Evolutionary conservation across 2,797 vertebrate species (phyloP).

Genomic region (Cyclura pinguis): DNA sequence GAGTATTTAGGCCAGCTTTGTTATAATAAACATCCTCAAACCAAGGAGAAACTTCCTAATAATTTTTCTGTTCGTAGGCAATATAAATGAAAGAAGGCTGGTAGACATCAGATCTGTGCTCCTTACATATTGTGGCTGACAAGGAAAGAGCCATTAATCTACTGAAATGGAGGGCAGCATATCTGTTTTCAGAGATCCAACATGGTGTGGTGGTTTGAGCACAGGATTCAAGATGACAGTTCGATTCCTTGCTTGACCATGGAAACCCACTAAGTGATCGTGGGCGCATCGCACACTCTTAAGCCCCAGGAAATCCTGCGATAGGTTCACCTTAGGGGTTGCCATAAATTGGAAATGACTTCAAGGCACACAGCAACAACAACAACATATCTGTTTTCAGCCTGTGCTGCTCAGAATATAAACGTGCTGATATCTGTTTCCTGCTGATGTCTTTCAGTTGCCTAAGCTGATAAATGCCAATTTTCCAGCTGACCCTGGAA

Average conservation of each 20-base stretch:
- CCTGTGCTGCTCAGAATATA: constrained; percentile 28
- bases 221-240: too few relatives aligned
- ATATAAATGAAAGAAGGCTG: background rate
- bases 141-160: background rate
- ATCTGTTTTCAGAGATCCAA: background rate
- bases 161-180: background rate
- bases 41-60: background rate
- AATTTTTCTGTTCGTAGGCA: background rate
- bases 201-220: too few relatives aligned
- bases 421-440: constrained; percentile 31
- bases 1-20: too few relatives aligned
- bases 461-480: constrained; percentile 90
- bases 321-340: too few relatives aligned
- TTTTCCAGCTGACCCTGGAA: constrained; percentile 90
- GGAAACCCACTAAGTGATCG: too few relatives aligned
- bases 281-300: too few relatives aligned
- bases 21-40: background rate
- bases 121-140: background rate
- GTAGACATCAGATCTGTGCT: background rate
- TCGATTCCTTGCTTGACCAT: too few relatives aligned
- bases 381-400: background rate
- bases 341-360: too few relatives aligned
- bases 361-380: too few relatives aligned
- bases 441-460: constrained; percentile 82
- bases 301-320: too few relatives aligned